Base-by-base conservation (phyloP, 2,888 invertebrate genomes). In the Drosophila prolongata region DNA sequence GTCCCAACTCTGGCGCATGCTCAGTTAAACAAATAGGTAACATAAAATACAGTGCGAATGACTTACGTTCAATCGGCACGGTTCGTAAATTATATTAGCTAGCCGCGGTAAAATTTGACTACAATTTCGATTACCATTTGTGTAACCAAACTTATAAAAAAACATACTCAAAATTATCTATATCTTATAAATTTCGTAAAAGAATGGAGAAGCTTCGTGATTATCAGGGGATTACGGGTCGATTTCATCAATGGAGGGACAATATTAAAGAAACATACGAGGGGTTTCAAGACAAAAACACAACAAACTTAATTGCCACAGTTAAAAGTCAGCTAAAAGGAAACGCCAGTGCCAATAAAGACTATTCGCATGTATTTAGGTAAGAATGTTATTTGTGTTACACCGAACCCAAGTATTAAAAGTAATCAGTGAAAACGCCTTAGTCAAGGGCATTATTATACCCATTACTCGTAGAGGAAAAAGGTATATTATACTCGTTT, bases 191-290 rank as follows among this genome's bases (percentile, higher is more conserved):
- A 24, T n/a, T 8, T 42, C 2, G 1, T 9, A 10, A 1, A 6
- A 54, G 19, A 6, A 95, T 95, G 88, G 96, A 97, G 78, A 97
- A 97, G 91, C 91, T 97, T 58, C 94, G 96, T 86, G 95, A 96
- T 80, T 97, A 97, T 90, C 95, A 96, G 90, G 97, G 97, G 0
- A 92, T 95, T 56, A 91, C 95, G 1, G 97, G 97, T 8, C 93
- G 96, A 27, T 90, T 95, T 34, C 97, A 97, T 88, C 93, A 94
- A 19, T 93, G 94, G 72, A 93, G 95, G 50, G 96, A 96, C 76
- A 93, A 93, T 61, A 93, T 95, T 40, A 94, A 93, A 61, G 95
- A 95, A 88, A 93, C 94, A 70, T 95, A 94, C 93, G 90, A 93
- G 2, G 91, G 89, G 16, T 95, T 95, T 93, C 94, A 94, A 66